Evolutionary conservation across 2,888 invertebrate genomes (phyloP).

Genomic region (Metacarcinus magister): DNA sequence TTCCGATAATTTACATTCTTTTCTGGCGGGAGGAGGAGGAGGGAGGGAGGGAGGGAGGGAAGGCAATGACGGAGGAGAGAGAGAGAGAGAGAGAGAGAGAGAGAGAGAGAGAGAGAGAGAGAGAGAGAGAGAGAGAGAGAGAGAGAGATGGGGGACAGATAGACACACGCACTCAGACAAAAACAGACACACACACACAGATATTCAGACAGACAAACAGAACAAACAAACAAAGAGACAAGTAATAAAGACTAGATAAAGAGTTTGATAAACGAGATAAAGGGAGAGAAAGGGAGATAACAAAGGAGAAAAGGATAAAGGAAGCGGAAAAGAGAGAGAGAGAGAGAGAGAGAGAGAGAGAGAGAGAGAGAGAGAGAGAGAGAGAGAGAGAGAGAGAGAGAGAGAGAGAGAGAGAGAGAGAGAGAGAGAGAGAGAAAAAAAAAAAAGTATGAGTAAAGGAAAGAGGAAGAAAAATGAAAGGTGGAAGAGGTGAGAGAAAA

Average conservation of each 20-base stretch:
- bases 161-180: not conserved
- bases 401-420: slow-evolving; percentile 33
- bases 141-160: not conserved
- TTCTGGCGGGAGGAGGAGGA: not conserved
- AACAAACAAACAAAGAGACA: no score
- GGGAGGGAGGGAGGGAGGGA: no score
- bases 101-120: not conserved
- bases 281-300: not conserved
- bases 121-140: not conserved
- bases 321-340: not conserved
- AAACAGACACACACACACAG: not conserved
- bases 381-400: slow-evolving; percentile 39
- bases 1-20: no score
- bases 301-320: not conserved
- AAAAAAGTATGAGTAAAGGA: not conserved
- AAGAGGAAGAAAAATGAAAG: not conserved
- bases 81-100: not conserved
- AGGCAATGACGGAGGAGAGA: not conserved
- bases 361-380: not conserved
- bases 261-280: no score
- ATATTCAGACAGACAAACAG: no score
- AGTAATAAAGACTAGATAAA: no score
- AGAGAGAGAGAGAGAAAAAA: not conserved
- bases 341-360: slow-evolving; percentile 7
- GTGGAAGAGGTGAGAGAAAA: not conserved